Evolutionary conservation across 1,140 invertebrate genomes (phyloP), one percentile per base, ranked within the genome.

Genomic region (Dolichoris vasculosae): DNA sequence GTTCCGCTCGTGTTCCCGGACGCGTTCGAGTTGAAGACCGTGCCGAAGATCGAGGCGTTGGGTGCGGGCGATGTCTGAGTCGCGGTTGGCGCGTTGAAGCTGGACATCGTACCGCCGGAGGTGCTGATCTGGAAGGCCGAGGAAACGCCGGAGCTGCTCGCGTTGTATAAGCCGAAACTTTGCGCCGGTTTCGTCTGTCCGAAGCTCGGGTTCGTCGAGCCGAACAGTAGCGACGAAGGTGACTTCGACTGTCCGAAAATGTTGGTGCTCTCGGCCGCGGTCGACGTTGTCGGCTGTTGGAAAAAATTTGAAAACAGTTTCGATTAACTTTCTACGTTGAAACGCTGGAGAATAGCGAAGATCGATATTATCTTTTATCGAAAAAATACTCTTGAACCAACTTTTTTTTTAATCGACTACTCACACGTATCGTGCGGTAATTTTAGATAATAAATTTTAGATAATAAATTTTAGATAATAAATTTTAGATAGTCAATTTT

Each of bases 11-110:
- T 73, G 48, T 79, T 83, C 4, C 77, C 51, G 20, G 87, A 83
- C 1, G 85, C 17, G 23, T 82, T 26, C 2, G 84, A 59, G 15
- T 87, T 88, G 82, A 91, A 91, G 38, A 84, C 51, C 15, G 83
- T 73, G 4, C 84, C 87, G 35, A 90, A 90, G 13, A 78, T 85
- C 32, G 79, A 71, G 0, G 69, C 55, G 0, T 32, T 35, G 0
- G 87, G 32, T 6, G 35, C 13, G 2, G 32, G 13, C 0, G 67
- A 3, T 15, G 43, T 32, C 20, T 84, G 67, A 17, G 13, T 0
- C 20, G 13, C 30, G 15, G 9, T 38, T 0, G 0, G 23, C 9
- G 38, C 7, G 17, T 26, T 43, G 20, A 73, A 43, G 13, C 38
- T 0, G 2, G 69, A 38, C 38, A 71, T 26, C 6, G 20, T 26